phyloP scores from a whole-genome alignment of 2,797 vertebrate genomes.

The Lemur catta region DNA sequence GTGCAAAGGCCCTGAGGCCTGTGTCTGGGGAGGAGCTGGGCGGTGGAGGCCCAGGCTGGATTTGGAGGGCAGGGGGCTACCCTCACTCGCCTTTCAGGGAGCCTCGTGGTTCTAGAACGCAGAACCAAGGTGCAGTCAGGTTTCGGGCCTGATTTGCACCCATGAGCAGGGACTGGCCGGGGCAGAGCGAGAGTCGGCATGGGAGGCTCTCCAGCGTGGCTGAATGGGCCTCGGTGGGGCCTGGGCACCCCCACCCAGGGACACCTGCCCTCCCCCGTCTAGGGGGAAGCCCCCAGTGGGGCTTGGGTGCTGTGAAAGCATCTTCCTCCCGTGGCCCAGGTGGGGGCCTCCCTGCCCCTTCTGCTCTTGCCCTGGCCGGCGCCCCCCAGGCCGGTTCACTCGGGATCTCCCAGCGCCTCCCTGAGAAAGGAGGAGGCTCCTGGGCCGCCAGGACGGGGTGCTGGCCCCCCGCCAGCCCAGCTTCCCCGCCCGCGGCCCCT shows the following conservation, averaged over 20 bases:
- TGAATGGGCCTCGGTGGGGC: rapidly evolving
- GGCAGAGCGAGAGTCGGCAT: rapidly evolving
- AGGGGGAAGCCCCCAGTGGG: not conserved
- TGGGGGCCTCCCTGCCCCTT: not conserved
- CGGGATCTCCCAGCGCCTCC: not conserved
- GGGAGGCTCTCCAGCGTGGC: too few relatives aligned
- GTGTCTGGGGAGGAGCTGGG: not conserved
- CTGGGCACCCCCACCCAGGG: not conserved
- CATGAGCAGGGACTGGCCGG: rapidly evolving
- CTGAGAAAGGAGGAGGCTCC: not conserved
- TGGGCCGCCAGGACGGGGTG: not conserved
- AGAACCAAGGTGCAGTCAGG: not conserved
- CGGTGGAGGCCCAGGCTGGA: not conserved
- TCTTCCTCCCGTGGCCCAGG: not conserved
- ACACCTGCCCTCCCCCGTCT: too few relatives aligned
- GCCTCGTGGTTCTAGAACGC: not conserved
- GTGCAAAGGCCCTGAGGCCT: not conserved
- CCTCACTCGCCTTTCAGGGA: not conserved
- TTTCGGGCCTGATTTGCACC: not conserved
- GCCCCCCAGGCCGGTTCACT: not conserved
- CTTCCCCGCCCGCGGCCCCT: not conserved
- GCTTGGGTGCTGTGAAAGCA: not conserved
- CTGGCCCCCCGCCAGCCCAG: not conserved
- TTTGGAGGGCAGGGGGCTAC: not conserved
- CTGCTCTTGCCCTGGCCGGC: not conserved